phyloP scores from a whole-genome alignment of 2,888 invertebrate genomes.

The Dryomyza anilis region DNA sequence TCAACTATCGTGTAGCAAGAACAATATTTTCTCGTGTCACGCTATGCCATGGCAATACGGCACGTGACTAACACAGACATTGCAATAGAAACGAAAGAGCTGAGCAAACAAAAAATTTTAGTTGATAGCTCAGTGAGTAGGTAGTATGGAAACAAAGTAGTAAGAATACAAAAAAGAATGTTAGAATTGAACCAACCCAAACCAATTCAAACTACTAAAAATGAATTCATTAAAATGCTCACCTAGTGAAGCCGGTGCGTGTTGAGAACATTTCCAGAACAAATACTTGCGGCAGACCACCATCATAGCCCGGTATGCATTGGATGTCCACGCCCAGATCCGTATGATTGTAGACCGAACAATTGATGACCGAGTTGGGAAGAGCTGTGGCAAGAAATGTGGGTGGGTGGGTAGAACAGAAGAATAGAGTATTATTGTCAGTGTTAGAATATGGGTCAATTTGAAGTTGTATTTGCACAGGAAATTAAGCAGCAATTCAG shows the following conservation, averaged over 20 bases:
- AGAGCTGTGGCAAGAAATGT: constrained; percentile 67
- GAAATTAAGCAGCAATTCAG: constrained; percentile 39
- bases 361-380: constrained; percentile 84
- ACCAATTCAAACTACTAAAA: no score
- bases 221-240: constrained; percentile 51
- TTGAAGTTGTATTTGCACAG: constrained; percentile 31
- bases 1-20: no score
- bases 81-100: no score
- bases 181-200: no score
- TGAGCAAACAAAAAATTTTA: no score
- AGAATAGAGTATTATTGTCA: constrained; percentile 2
- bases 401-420: background rate
- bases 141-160: no score
- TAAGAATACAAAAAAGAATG: no score
- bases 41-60: no score
- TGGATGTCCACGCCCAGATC: constrained; percentile 81
- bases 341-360: constrained; percentile 83
- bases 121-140: no score
- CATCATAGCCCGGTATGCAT: constrained; percentile 85
- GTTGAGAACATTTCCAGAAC: constrained; percentile 74
- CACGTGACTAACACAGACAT: no score
- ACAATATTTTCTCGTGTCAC: no score
- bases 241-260: constrained; percentile 60
- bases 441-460: constrained; percentile 4
- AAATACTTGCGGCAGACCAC: constrained; percentile 86